phyloP scores from a whole-genome alignment of 2,797 vertebrate species.

The Aythya fuligula region DNA sequence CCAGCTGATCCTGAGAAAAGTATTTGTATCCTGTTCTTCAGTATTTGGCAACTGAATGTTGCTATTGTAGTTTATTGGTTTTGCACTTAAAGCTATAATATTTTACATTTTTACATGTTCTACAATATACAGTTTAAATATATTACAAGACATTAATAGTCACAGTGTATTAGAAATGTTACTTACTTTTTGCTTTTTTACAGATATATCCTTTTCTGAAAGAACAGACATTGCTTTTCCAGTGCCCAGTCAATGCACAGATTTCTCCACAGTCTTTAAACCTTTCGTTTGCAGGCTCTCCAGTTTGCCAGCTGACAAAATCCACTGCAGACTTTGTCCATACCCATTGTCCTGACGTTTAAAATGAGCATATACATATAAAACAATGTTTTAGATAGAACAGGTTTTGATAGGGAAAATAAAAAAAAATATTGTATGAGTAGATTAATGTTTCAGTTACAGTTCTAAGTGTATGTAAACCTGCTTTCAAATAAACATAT shows the following conservation, averaged over 20 bases:
- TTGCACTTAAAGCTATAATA: background rate
- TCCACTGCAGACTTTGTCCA: slow-evolving; percentile 86
- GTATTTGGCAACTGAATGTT: background rate
- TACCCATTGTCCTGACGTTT: slow-evolving; percentile 82
- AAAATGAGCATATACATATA: background rate
- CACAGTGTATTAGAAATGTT: background rate
- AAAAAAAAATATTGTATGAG: background rate
- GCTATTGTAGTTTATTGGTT: background rate
- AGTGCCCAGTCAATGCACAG: slow-evolving; percentile 80
- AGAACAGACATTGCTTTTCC: slow-evolving; percentile 82
- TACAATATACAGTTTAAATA: background rate
- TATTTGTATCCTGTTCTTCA: too few relatives aligned
- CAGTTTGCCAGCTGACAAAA: slow-evolving; percentile 88
- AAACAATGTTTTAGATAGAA: background rate
- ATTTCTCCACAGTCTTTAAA: slow-evolving; percentile 82
- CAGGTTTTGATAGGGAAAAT: background rate
- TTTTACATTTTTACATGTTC: background rate
- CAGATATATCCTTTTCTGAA: slow-evolving; percentile 87
- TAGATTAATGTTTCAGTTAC: background rate
- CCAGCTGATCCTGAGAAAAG: background rate
- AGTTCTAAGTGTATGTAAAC: background rate
- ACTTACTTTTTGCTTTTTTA: slow-evolving; percentile 89
- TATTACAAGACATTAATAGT: background rate
- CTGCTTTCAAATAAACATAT: background rate
- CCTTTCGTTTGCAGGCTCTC: slow-evolving; percentile 66